Base-by-base conservation (phyloP, 2,113 vertebrate species). In the Empidonax alnorum region DNA sequence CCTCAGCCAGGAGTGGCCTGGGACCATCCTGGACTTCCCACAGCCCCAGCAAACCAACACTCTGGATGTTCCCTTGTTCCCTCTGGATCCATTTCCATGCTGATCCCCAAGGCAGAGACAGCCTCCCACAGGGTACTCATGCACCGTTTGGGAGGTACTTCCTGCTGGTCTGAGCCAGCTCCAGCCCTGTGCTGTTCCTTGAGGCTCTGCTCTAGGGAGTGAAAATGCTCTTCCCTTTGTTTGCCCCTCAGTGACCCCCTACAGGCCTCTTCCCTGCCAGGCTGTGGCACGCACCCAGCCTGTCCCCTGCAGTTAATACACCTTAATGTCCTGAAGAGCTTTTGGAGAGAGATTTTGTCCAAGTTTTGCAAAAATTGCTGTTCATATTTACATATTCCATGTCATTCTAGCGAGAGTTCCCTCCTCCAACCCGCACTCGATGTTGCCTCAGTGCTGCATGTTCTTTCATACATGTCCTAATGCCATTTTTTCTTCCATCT, bases 401-500 rank as follows among this genome's bases (percentile, higher is more conserved):
- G 21, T 21, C 19, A 47, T 68, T 82, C 53, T n/a, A 30, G 46
- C 46, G 46, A 52, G 61, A 31, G 28, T 41, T 25, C 39, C 39
- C 30, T 47, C 20, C 44, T 39, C 53, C 12, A 25, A 14, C 9
- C 14, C 2, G 0, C 6, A 7, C 39, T 0, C 1, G 39, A 25
- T 1, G 2, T 33, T n/a, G 39, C 14, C 71, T 69, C 30, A 55
- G 47, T 14, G 15, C 6, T 9, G 17, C 4, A 0, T 31, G 17
- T 62, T 47, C n/a, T 69, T 31, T 33, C 47, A 25, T 7, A 27
- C 41, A 22, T 41, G 10, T 66, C 58, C 66, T 39, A 39, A n/a
- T 46, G 33, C 37, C 44, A 18, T 27, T 46, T 53, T 67, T 74
- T 10, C 5, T 74, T 53, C 28, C 8, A 3, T 27, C 67, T 79